A percentile compares a stretch with the other conserved stretches of the same genome.
Evolutionary conservation across 2,797 vertebrate genomes (phyloP).

Genomic region (Aulostomus chinensis): DNA sequence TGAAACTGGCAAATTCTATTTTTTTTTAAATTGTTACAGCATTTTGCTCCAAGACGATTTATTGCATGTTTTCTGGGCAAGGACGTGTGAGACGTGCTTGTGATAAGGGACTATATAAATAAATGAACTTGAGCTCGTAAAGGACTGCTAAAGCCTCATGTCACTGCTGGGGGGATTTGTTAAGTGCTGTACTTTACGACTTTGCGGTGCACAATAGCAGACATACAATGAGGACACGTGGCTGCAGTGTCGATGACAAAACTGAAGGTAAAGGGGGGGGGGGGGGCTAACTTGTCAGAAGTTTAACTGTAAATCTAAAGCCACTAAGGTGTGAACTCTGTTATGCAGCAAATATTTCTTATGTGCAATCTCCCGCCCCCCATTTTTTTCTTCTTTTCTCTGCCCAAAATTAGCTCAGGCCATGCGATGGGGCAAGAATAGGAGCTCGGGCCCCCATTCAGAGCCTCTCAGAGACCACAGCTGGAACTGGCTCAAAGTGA

Average conservation of each 20-base stretch:
- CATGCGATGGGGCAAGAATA: conserved; percentile 64
- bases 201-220: conserved; percentile 8
- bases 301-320: conserved; percentile 43
- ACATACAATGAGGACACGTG: conserved; percentile 9
- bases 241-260: conserved; percentile 35
- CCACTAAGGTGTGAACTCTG: too few relatives aligned
- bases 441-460: conserved; percentile 27
- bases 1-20: too few relatives aligned
- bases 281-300: conserved; percentile 20
- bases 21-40: too few relatives aligned
- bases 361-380: conserved; percentile 13
- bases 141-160: too few relatives aligned
- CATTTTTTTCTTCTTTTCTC: too few relatives aligned
- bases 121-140: conserved; percentile 28
- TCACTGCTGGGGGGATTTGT: too few relatives aligned
- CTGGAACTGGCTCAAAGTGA: conserved; percentile 67
- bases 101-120: conserved; percentile 13
- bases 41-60: too few relatives aligned
- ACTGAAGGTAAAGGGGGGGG: conserved; percentile 48
- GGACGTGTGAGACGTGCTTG: background rate
- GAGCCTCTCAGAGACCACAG: conserved; percentile 64
- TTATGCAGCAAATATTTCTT: too few relatives aligned
- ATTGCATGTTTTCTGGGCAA: too few relatives aligned
- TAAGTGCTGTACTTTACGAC: conserved; percentile 20
- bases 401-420: conserved; percentile 62